Evolutionary conservation across 2,888 invertebrate genomes (phyloP), one percentile per base, ranked within the genome.

Genomic region (Apamea monoglypha): DNA sequence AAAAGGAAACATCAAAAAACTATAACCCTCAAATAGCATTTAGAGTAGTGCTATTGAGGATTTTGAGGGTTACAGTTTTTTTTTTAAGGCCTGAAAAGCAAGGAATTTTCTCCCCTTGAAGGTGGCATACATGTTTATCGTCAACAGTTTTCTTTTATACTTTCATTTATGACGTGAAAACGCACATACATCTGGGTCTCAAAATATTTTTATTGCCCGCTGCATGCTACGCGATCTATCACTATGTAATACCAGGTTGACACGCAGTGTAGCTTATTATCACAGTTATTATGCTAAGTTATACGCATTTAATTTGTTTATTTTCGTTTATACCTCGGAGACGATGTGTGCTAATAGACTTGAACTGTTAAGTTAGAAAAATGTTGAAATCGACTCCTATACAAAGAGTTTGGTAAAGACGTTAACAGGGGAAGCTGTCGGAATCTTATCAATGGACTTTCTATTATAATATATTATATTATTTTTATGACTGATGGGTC

Each of bases 171-270:
- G 76, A 71, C 32, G 71, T 81, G 66, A 25, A 85, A 82, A 76
- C 72, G 70, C 53, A 29, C 50, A 47, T 47, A 47, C 40, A 18
- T 67, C 21, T 63, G 32, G 16, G 59, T 71, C 47, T 29, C 18
- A 53, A 40, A 73, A 64, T 78, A 79, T 81, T 80, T 83, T 84
- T 80, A 75, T 72, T 74, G 50, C 53, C 8, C 47, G 47, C 61
- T 71, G 74, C 84, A 84, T 84, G 88, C 82, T 21, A 82, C 40
- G 64, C 74, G 66, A 83, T 83, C 67, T 40, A 78, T 82, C 83
- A 80, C 53, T 40, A 61, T 47, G 80, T 88, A 77, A 88, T 88
- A 77, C 25, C 53, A 1, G 1, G 74, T 81, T 80, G 77, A 81
- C 88, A 88, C 81, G 87, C 81, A 87, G 53, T 77, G 67, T 69